Base-by-base conservation (phyloP, 2,888 invertebrate species). In the Rotaria magnacalcarata region DNA sequence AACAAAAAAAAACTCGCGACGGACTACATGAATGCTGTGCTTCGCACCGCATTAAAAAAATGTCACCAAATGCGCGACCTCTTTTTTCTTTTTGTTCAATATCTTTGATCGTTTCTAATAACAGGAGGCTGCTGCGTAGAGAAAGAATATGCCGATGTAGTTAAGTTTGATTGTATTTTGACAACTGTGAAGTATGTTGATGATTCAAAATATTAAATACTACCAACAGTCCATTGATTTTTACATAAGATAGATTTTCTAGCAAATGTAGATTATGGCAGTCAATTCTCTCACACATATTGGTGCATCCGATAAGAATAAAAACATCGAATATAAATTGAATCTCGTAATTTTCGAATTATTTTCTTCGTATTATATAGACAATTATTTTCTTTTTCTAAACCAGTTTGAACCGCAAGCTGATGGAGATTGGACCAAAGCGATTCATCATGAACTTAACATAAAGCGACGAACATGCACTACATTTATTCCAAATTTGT, bases 381-480 rank as follows among this genome's bases (percentile, higher is more conserved):
- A 52, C 11, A 14, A 52, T 16, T 3, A 0, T 4, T 52, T 52
- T 52, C 16, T 67, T 4, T 11, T n/a, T 60, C n/a, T 27, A 14
- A 67, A 67, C 34, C 34, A 67, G 67, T 16, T 14, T 11, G 14
- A 1, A 14, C 16, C 27, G 14, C 4, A 52, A 34, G 11, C 34
- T 4, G 27, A 34, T 16, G 67, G 11, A 10, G 67, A 67, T 67
- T 67, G 67, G 67, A 16, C 11, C 16, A 27, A 16, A 34, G 67
- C 67, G 19, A 67, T 67, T 67, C 11, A 67, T 34, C 67, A 34
- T 34, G 67, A 34, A 34, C 67, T 67, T 5, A 67, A 67, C 16
- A 80, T 80, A 21, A 80, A 47, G 47, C 75, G 75, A 47, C 75
- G 75, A 47, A 80, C 75, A 14, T 80, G 75, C 21, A 80, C 75